A percentile compares a stretch with the other conserved stretches of the same genome.
phyloP scores from a whole-genome alignment of 2,888 invertebrate genomes.

The Julus scanicus region DNA sequence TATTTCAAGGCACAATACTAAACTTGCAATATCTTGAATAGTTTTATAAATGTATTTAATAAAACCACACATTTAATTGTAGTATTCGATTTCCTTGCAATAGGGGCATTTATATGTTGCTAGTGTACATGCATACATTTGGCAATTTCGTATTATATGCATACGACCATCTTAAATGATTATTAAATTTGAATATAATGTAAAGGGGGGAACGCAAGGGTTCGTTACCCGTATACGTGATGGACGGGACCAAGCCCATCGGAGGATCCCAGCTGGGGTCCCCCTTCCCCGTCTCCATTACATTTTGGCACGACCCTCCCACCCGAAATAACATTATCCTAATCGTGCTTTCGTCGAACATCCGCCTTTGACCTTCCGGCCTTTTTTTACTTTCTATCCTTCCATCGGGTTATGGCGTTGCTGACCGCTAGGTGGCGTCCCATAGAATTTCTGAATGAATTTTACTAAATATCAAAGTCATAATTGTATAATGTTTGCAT shows the following conservation, averaged over 20 bases:
- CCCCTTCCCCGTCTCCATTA: slow-evolving; percentile 12
- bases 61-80: no score
- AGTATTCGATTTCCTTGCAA: no score
- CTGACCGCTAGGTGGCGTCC: not conserved
- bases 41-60: no score
- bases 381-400: not conserved
- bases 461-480: no score
- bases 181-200: slow-evolving; percentile 17
- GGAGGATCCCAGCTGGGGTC: not conserved
- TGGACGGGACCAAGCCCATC: slow-evolving; percentile 20
- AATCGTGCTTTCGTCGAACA: slow-evolving; percentile 1
- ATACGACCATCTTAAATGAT: not conserved
- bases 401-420: not conserved
- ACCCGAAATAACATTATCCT: not conserved
- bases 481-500: no score
- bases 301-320: not conserved
- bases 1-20: not conserved
- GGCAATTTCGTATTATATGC: no score
- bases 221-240: not conserved
- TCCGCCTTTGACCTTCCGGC: not conserved
- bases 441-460: no score
- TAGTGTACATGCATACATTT: no score
- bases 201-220: not conserved
- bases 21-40: no score
- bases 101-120: no score